Evolutionary conservation across 2,888 invertebrate species (phyloP).

Genomic region (Pollenia amentaria): DNA sequence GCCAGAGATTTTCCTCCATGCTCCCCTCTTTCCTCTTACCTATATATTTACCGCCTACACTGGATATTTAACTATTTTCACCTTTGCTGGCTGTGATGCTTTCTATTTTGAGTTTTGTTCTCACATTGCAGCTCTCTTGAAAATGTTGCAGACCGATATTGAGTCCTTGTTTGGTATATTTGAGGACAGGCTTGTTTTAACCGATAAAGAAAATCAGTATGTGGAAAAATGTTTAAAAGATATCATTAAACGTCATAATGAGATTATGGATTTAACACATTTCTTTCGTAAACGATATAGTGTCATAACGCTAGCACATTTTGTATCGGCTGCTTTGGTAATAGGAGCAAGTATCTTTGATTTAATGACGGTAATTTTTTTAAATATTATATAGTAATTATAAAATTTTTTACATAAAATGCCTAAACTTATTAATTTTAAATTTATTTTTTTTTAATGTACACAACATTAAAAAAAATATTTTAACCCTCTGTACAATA

Average conservation of each 20-base stretch:
- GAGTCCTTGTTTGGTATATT: slow-evolving; percentile 72
- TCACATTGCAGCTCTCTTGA: slow-evolving; percentile 76
- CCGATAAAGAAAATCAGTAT: slow-evolving; percentile 3
- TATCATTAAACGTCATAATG: slow-evolving; percentile 77
- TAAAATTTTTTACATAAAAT: too few species aligned
- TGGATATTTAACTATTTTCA: slow-evolving; percentile 79
- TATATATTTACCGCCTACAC: slow-evolving; percentile 79
- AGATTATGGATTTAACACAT: slow-evolving; percentile 76
- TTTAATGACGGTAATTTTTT: slow-evolving; percentile 74
- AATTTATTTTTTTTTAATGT: too few species aligned
- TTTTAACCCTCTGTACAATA: too few species aligned
- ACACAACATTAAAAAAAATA: too few species aligned
- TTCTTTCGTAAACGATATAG: slow-evolving; percentile 77
- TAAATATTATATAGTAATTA: too few species aligned
- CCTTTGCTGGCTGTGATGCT: slow-evolving; percentile 80
- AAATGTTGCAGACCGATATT: slow-evolving; percentile 76
- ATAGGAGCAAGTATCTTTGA: slow-evolving; percentile 79
- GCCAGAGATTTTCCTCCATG: slow-evolving; percentile 74
- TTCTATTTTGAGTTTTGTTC: slow-evolving; percentile 81
- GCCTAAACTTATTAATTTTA: too few species aligned
- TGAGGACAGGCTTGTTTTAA: slow-evolving; percentile 62
- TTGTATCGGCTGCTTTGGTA: slow-evolving; percentile 79
- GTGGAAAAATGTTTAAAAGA: slow-evolving; percentile 74
- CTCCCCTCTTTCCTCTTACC: slow-evolving; percentile 76
- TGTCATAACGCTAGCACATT: slow-evolving; percentile 79